Evolutionary conservation across 2,888 invertebrate species (phyloP).

Genomic region (Andrena bicolor): DNA sequence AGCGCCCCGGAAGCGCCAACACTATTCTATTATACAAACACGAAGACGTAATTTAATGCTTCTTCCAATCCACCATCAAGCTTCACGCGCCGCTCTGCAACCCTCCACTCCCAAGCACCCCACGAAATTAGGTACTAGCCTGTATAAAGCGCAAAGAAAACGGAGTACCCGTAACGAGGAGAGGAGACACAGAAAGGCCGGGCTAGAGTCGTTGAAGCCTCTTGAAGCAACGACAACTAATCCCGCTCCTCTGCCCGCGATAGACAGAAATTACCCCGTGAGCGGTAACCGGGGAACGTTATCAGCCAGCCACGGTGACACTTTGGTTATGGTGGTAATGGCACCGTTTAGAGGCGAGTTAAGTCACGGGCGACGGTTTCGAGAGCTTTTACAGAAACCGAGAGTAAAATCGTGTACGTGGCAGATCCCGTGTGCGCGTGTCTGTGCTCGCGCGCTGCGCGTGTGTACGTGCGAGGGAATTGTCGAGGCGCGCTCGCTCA

Average conservation of each 20-base stretch:
- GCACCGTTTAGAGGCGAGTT: constrained; percentile 56
- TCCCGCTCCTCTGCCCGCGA: constrained; percentile 14
- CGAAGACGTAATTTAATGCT: no score
- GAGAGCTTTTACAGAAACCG: constrained; percentile 57
- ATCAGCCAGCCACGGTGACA: constrained; percentile 48
- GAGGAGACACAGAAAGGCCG: neutral
- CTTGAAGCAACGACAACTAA: constrained; percentile 14
- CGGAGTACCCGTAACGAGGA: neutral
- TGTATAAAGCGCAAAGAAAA: neutral
- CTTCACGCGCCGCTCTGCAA: no score
- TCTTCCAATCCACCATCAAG: no score
- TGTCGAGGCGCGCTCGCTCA: constrained; percentile 46
- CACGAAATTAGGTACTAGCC: no score
- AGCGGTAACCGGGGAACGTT: constrained; percentile 6
- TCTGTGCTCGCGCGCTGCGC: constrained; percentile 1
- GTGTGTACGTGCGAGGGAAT: constrained; percentile 35
- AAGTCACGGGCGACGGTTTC: constrained; percentile 54
- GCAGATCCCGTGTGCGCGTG: constrained; percentile 19
- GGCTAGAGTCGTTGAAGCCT: neutral
- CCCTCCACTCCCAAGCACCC: no score
- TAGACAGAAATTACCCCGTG: constrained; percentile 35
- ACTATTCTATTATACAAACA: no score
- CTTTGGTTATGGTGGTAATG: constrained; percentile 59
- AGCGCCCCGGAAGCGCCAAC: no score
- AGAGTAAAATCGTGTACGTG: constrained; percentile 50